Percentiles rank a stretch among this genome's conserved stretches.
Evolutionary conservation across 2,797 vertebrate species (phyloP).

Genomic region (Odontamblyopus lacepedii): DNA sequence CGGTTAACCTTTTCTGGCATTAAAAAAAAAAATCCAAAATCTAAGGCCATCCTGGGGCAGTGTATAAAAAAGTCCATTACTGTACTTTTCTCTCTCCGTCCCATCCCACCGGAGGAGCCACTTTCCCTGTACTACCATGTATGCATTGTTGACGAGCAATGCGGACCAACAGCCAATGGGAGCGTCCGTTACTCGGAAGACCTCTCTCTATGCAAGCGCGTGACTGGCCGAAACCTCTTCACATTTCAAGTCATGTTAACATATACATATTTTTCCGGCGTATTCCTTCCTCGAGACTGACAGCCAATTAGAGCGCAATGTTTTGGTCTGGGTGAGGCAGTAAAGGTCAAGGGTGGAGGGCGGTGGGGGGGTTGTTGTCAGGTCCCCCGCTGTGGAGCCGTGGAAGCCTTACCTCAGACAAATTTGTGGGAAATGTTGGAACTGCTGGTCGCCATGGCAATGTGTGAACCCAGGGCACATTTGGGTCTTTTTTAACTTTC

Average conservation of each 20-base stretch:
- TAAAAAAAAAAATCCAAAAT: no score
- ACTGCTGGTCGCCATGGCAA: constrained; percentile 68
- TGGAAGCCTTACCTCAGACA: constrained; percentile 62
- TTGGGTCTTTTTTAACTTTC: constrained; percentile 31
- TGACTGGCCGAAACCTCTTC: background rate
- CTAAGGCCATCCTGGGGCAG: background rate
- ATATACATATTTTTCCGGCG: background rate
- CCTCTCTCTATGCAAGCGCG: constrained; percentile 5
- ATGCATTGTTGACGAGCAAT: background rate
- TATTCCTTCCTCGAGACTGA: constrained; percentile 15
- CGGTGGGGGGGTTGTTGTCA: constrained; percentile 47
- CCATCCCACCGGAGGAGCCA: background rate
- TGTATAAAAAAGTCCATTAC: background rate
- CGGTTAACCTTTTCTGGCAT: no score
- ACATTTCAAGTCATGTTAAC: no score
- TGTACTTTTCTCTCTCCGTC: no score
- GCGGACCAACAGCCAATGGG: background rate
- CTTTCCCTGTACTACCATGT: background rate
- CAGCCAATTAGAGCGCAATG: constrained; percentile 56
- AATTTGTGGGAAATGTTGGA: constrained; percentile 48
- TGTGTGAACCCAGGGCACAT: constrained; percentile 57
- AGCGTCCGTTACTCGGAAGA: constrained; percentile 1
- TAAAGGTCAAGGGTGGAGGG: constrained; percentile 22
- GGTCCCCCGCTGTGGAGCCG: constrained; percentile 47
- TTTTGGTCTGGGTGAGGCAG: constrained; percentile 54